phyloP scores from a whole-genome alignment of 2,888 invertebrate genomes.

The Tenthredo distinguenda region DNA sequence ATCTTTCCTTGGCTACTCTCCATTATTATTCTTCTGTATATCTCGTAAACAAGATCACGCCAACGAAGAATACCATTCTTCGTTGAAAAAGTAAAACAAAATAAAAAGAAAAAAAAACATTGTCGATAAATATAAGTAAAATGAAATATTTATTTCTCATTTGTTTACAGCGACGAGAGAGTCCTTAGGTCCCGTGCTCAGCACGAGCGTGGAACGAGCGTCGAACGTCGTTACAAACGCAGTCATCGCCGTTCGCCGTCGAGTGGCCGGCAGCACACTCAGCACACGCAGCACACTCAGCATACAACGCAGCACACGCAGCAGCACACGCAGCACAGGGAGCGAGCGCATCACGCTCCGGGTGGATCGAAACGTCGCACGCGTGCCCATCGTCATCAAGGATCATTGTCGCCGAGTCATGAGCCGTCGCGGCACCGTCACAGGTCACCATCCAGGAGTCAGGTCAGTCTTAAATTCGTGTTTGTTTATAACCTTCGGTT shows the following conservation, averaged over 20 bases:
- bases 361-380: slow-evolving; percentile 68
- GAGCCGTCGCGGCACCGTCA: slow-evolving; percentile 71
- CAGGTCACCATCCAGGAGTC: slow-evolving; percentile 74
- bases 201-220: slow-evolving; percentile 88
- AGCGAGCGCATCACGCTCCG: slow-evolving; percentile 37
- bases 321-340: slow-evolving; percentile 53
- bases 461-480: slow-evolving; percentile 70
- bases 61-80: neutral
- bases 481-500: neutral
- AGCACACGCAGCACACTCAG: slow-evolving; percentile 74
- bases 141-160: neutral
- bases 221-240: slow-evolving; percentile 91
- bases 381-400: slow-evolving; percentile 71
- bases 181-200: slow-evolving; percentile 80
- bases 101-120: neutral
- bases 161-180: slow-evolving; percentile 81
- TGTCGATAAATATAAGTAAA: no score
- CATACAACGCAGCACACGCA: slow-evolving; percentile 61
- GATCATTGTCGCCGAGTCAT: slow-evolving; percentile 70
- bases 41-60: neutral
- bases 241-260: slow-evolving; percentile 91
- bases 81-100: neutral
- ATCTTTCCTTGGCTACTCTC: neutral
- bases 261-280: slow-evolving; percentile 86
- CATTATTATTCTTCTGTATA: neutral